These are phyloP conservation scores for Gallinago nigripennis DNA, from an alignment of 2,797 vertebrate genomes.

Conservation along the genomic window DNA sequence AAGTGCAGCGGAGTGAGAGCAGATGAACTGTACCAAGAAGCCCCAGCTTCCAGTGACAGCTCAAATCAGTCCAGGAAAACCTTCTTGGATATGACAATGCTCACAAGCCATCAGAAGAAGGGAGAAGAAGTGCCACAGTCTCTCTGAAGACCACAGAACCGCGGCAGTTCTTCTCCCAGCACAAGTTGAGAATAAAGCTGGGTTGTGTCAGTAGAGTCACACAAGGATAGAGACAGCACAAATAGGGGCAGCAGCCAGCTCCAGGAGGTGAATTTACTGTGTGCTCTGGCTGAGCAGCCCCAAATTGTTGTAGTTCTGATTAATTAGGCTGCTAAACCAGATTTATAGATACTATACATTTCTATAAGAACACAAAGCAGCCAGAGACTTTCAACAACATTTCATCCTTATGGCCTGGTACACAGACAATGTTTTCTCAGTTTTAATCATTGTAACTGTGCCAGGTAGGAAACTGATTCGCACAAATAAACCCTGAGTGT, in stretches of 20 bases:
- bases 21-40: accelerated
- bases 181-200: background rate
- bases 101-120: background rate
- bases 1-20: background rate
- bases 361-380: background rate
- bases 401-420: conserved; percentile 15
- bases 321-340: conserved; percentile 12
- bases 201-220: background rate
- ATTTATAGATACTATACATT: conserved; percentile 23
- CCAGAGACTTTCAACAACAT: background rate
- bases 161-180: background rate
- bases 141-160: background rate
- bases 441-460: background rate
- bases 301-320: conserved; percentile 23
- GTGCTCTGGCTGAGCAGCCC: background rate
- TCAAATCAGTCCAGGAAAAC: background rate
- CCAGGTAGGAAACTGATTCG: background rate
- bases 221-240: background rate
- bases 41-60: background rate
- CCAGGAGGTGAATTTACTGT: background rate
- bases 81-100: background rate
- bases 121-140: background rate
- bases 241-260: background rate
- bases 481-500: background rate
- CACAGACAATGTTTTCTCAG: conserved; percentile 5